phyloP scores from a whole-genome alignment of 1,140 invertebrate genomes.

The Oncopeltus fasciatus region DNA sequence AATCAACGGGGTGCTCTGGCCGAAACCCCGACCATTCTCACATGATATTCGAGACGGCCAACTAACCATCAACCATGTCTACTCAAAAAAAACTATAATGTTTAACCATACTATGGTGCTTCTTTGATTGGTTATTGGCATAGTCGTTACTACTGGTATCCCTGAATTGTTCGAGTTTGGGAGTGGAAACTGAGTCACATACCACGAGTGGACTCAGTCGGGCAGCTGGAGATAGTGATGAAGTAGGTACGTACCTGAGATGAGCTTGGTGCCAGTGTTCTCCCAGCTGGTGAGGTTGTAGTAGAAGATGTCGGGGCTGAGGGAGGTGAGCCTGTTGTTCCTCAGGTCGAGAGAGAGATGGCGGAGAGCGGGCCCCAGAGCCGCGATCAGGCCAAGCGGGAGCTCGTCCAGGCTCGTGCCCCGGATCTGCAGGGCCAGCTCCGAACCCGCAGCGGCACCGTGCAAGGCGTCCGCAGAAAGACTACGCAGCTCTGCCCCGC shows the following conservation, averaged over 20 bases:
- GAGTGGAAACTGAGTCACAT: no score
- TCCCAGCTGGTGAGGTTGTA: slow-evolving; percentile 73
- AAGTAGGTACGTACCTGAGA: slow-evolving; percentile 43
- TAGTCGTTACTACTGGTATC: no score
- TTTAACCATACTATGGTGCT: no score
- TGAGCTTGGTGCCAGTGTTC: slow-evolving; percentile 62
- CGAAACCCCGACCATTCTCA: no score
- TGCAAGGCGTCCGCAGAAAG: slow-evolving; percentile 56
- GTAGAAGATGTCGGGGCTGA: slow-evolving; percentile 73
- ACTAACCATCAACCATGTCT: no score
- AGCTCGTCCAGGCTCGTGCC: slow-evolving; percentile 59
- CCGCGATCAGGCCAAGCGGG: slow-evolving; percentile 59
- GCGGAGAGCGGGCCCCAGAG: slow-evolving; percentile 45
- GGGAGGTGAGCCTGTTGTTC: slow-evolving; percentile 61
- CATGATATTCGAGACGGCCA: no score
- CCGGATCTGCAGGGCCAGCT: slow-evolving; percentile 58
- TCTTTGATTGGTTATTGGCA: no score
- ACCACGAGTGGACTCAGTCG: no score
- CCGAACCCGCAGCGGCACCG: slow-evolving; percentile 36
- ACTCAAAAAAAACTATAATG: no score
- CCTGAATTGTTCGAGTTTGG: no score
- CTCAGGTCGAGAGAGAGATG: slow-evolving; percentile 66
- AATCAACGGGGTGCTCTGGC: no score
- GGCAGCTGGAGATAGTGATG: no score
- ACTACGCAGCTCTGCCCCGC: slow-evolving; percentile 47